Evolutionary conservation across 1,140 invertebrate species (phyloP), one percentile per base, ranked within the genome.

Genomic region (Psix sp.): DNA sequence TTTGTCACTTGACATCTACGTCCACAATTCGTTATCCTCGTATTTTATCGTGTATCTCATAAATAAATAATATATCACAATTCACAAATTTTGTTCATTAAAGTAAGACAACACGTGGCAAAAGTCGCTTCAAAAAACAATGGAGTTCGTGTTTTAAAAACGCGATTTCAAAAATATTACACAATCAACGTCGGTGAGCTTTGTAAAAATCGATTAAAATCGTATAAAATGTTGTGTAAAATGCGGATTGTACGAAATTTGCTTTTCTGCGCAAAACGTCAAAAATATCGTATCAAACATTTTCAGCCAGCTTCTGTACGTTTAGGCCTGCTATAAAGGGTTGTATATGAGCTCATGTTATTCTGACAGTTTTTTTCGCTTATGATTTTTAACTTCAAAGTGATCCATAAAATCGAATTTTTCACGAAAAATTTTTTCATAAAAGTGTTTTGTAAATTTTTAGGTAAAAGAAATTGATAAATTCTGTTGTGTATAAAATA

Each of bases 61-160:
- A 65, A 75, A 68, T 70, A 65, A 74, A 59, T 63, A 68, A 74
- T 52, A 74, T 75, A 75, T 75, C 72, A 75, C 72, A 74, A 56
- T 63, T 52, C 29, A 18, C 45, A 48, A 63, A 68, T 70, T 43
- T 68, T 62, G 4, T 59, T 14, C 13, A 33, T 51, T 21, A 2
- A 68, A 68, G 57, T 62, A 14, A 62, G 40, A 40, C 13, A 16
- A 18, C 10, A 33, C 16, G n/a, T 31, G 45, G 31, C 33, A 48
- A 67, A 54, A 31, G 17, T 74, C 20, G 56, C 36, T 36, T 56
- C 17, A 20, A 67, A 57, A 29, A 67, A 45, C 24, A 51, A 60
- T 45, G 10, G 4, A 57, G 6, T 24, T 48, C 24, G 35, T 14
- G 16, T 39, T 68, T 39, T 26, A 21, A 40, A 46, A 26, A 43